A percentile compares a stretch with the other conserved stretches of the same genome.
These are phyloP conservation scores for Dendrolimus punctatus DNA, from an alignment of 1,140 invertebrate species.

Conservation along the genomic window DNA sequence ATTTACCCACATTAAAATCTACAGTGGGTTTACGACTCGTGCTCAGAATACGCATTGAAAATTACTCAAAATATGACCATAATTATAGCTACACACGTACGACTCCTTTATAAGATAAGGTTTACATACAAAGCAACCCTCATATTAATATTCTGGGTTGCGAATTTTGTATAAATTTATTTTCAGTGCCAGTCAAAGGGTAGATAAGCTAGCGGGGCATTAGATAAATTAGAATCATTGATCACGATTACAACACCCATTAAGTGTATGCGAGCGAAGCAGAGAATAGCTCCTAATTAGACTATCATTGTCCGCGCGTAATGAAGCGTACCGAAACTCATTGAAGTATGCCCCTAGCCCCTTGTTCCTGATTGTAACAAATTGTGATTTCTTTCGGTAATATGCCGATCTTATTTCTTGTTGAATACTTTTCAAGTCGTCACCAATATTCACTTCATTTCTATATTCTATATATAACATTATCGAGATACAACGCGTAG, in stretches of 20 bases:
- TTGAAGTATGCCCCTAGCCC: conserved; percentile 23
- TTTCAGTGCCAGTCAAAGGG: not conserved
- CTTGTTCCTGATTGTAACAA: conserved; percentile 57
- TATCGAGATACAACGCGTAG: no score
- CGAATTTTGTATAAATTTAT: conserved; percentile 9
- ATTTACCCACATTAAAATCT: conserved; percentile 56
- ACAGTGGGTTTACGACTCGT: conserved; percentile 44
- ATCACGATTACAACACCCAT: conserved; percentile 55
- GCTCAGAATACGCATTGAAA: conserved; percentile 37
- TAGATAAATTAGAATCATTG: conserved; percentile 25
- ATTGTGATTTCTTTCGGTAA: conserved; percentile 57
- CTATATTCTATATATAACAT: no score
- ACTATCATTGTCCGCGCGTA: conserved; percentile 57
- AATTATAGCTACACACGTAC: not conserved
- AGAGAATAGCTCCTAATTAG: conserved; percentile 60
- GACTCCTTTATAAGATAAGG: not conserved
- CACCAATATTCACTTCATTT: no score
- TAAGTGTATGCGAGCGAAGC: conserved; percentile 43
- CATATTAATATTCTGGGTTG: conserved; percentile 22
- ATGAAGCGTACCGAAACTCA: conserved; percentile 38
- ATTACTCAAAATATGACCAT: conserved; percentile 17
- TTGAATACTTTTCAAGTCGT: not conserved
- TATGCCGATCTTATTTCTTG: conserved; percentile 13
- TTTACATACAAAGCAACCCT: conserved; percentile 5
- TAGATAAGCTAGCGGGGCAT: conserved; percentile 9